Percentiles rank a stretch among this genome's conserved stretches.
Conservation (phyloP, 2,797 vertebrate species). For the Platalea minor region DNA sequence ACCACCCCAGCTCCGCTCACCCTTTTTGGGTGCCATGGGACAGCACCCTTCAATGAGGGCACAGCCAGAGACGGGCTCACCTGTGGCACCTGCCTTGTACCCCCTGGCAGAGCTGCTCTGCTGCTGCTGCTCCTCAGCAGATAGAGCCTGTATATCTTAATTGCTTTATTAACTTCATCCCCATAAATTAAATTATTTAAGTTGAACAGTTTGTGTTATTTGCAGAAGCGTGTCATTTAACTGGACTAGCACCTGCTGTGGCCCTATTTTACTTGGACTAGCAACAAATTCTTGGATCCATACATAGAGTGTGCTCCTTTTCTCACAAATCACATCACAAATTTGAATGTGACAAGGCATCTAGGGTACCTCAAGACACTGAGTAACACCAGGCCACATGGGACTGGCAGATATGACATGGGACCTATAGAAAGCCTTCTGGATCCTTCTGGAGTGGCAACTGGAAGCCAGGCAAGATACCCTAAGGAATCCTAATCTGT, state of each 20-base stretch:
- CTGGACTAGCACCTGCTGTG: background rate
- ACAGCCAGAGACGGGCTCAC: background rate
- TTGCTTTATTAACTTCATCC: background rate
- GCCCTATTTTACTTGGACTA: background rate
- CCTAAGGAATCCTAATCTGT: background rate
- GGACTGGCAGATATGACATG: background rate
- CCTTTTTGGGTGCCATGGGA: fast-evolving
- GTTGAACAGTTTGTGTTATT: background rate
- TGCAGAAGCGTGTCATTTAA: background rate
- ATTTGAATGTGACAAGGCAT: background rate
- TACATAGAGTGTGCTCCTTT: background rate
- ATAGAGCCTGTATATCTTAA: background rate
- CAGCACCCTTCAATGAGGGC: background rate
- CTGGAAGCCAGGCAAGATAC: background rate
- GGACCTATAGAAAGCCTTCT: background rate
- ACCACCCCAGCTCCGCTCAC: fast-evolving
- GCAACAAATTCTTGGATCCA: background rate
- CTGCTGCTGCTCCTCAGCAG: background rate
- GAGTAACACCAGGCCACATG: background rate
- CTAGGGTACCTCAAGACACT: background rate
- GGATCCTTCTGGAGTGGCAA: background rate
- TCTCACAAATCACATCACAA: background rate
- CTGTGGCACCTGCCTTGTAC: background rate
- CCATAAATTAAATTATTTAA: background rate
- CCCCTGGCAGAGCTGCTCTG: background rate